Evolutionary conservation across 2,113 vertebrate species (phyloP).

Genomic region (Semnornis frantzii): DNA sequence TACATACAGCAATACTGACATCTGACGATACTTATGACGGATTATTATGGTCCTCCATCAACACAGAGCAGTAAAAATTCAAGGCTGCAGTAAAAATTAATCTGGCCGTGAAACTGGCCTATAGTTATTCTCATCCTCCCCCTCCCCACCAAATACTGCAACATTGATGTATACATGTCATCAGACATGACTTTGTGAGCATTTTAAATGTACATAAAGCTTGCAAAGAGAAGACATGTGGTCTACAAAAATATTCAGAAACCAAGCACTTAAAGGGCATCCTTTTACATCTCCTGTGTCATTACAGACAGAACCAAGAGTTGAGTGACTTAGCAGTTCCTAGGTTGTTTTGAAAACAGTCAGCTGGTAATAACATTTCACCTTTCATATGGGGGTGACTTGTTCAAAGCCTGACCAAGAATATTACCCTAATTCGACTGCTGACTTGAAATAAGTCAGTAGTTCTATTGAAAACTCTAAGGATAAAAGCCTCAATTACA

Average conservation of each 20-base stretch:
- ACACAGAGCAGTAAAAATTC: conserved; percentile 38
- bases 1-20: not conserved
- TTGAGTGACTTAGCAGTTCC: not conserved
- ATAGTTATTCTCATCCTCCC: not conserved
- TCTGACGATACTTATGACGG: not conserved
- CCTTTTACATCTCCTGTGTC: not conserved
- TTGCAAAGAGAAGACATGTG: not conserved
- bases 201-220: not conserved
- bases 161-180: not conserved
- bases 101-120: not conserved
- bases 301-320: not conserved
- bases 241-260: not conserved
- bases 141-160: not conserved
- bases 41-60: conserved; percentile 25
- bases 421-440: not conserved
- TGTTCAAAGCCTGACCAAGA: not conserved
- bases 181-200: not conserved
- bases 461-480: not conserved
- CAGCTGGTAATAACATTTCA: not conserved
- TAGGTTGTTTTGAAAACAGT: not conserved
- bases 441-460: not conserved
- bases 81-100: conserved; percentile 58
- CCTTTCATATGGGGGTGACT: not conserved
- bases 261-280: not conserved
- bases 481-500: not conserved